phyloP scores from a whole-genome alignment of 2,797 vertebrate species.

The Chloroceryle amazona region DNA sequence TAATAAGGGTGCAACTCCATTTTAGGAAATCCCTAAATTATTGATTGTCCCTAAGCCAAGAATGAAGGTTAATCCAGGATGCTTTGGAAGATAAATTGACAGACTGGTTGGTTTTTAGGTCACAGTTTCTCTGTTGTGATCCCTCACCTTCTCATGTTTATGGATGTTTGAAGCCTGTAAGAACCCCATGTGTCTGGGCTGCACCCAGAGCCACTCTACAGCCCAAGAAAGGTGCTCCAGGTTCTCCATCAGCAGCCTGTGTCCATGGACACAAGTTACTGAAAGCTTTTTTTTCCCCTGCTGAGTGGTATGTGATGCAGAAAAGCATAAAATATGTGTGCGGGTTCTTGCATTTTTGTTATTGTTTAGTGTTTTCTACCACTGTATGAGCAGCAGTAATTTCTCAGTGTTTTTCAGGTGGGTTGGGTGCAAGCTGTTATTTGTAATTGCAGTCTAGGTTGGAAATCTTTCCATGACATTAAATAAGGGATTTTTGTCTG shows the following conservation, averaged over 20 bases:
- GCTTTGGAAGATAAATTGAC: background rate
- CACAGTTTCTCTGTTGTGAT: background rate
- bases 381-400: background rate
- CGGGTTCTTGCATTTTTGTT: background rate
- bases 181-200: background rate
- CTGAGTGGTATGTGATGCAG: background rate
- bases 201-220: background rate
- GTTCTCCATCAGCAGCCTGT: rapidly evolving
- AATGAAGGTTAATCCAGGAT: background rate
- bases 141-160: background rate
- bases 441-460: conserved; percentile 5
- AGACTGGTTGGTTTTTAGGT: background rate
- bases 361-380: background rate
- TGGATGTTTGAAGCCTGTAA: background rate
- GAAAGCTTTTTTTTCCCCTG: background rate
- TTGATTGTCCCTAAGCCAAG: background rate
- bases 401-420: background rate
- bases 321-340: background rate
- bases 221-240: background rate
- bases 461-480: background rate
- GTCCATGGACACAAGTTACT: background rate
- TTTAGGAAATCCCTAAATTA: background rate
- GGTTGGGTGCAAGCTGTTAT: background rate
- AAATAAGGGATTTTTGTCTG: background rate
- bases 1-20: background rate